A percentile compares a stretch with the other conserved stretches of the same genome.
phyloP scores from a whole-genome alignment of 2,797 vertebrate species.

The Melanitta fusca region DNA sequence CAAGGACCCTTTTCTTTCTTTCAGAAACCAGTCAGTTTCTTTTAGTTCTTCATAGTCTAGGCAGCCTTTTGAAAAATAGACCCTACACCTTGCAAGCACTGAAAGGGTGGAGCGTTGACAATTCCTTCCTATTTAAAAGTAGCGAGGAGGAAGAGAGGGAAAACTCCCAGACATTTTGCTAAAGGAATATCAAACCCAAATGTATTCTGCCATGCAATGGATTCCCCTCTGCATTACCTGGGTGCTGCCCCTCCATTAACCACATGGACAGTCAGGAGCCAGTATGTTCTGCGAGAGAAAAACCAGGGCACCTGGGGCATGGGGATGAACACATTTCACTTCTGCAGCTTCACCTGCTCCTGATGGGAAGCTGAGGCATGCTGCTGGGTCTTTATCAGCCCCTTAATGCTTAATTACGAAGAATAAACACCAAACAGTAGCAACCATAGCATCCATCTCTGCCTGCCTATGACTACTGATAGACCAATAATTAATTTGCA shows the following conservation, averaged over 20 bases:
- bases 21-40: not conserved
- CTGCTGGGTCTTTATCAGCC: not conserved
- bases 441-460: not conserved
- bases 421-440: not conserved
- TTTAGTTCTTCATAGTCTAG: not conserved
- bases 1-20: not conserved
- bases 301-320: fast-evolving
- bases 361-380: fast-evolving
- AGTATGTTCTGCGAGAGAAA: not conserved
- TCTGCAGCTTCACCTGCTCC: not conserved
- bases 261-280: not conserved
- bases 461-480: not conserved
- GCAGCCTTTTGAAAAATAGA: not conserved
- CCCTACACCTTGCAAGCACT: not conserved
- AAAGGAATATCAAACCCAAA: not conserved
- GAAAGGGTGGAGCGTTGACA: not conserved
- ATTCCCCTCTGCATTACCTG: not conserved
- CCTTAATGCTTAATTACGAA: not conserved
- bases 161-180: not conserved
- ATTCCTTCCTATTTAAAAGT: not conserved
- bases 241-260: not conserved
- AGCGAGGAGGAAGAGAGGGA: not conserved
- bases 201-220: not conserved
- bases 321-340: fast-evolving
- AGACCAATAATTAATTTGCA: not conserved